Evolutionary conservation across 2,113 vertebrate species (phyloP).

Genomic region (Daboia siamensis): DNA sequence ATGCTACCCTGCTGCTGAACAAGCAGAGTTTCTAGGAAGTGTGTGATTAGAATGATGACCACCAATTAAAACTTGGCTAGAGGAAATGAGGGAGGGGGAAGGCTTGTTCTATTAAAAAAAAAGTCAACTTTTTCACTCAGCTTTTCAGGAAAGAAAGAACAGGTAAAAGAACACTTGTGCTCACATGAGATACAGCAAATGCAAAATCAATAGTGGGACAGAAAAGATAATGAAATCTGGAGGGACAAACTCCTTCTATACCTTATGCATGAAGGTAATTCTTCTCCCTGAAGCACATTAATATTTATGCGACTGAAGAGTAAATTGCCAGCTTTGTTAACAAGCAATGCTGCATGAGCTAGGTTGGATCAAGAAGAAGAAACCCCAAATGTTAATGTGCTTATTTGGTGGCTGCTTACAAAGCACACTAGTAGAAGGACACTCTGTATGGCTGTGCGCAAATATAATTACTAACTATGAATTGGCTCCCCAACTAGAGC

Average conservation of each 20-base stretch:
- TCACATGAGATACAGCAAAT: conserved; percentile 18
- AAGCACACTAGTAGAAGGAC: not conserved
- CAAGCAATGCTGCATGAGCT: conserved; percentile 22
- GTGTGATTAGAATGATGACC: conserved; percentile 25
- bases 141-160: conserved; percentile 25
- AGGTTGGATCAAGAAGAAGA: not conserved
- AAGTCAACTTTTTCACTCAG: not conserved
- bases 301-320: conserved; percentile 1
- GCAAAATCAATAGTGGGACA: conserved; percentile 24
- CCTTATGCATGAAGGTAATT: not conserved
- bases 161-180: conserved; percentile 8
- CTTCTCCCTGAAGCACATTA: not conserved
- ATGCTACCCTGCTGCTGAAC: not conserved
- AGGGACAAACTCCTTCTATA: not conserved
- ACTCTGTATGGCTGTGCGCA: not conserved
- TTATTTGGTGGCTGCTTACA: conserved; percentile 7
- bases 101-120: not conserved
- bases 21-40: not conserved
- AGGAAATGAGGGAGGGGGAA: not conserved
- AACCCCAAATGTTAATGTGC: not conserved
- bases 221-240: conserved; percentile 34
- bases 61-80: conserved; percentile 28
- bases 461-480: not conserved
- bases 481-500: not conserved
- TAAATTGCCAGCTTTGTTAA: conserved; percentile 33